phyloP scores from a whole-genome alignment of 2,888 invertebrate species.

The Ichneumoninae sp. region DNA sequence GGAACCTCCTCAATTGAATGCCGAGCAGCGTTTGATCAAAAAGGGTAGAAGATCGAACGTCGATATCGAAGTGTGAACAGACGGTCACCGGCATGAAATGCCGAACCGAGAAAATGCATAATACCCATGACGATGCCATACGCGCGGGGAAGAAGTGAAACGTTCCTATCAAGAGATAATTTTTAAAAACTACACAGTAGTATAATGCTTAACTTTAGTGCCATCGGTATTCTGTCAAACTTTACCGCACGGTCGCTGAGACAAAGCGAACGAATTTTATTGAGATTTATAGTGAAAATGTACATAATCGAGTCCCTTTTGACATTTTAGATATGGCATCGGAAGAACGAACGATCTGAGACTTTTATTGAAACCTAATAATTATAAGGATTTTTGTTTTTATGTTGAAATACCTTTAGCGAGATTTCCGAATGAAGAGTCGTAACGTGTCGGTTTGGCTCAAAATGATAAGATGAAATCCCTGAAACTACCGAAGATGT shows the following conservation, averaged over 20 bases:
- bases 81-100: background rate
- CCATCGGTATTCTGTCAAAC: background rate
- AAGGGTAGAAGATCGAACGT: constrained; percentile 86
- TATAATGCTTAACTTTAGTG: background rate
- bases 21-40: constrained; percentile 88
- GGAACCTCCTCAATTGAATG: constrained; percentile 92
- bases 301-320: constrained; percentile 1
- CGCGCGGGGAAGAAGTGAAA: background rate
- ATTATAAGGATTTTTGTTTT: constrained; percentile 2
- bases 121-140: background rate
- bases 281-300: background rate
- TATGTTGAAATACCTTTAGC: too few species aligned
- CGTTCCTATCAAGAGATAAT: constrained; percentile 24
- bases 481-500: too few species aligned
- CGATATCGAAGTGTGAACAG: constrained; percentile 87
- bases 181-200: background rate
- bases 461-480: too few species aligned
- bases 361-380: background rate
- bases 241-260: background rate
- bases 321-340: background rate
- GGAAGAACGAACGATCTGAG: background rate
- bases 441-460: too few species aligned
- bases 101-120: background rate
- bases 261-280: background rate
- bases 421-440: too few species aligned